phyloP scores from a whole-genome alignment of 2,113 vertebrate species.

The Ahaetulla prasina region DNA sequence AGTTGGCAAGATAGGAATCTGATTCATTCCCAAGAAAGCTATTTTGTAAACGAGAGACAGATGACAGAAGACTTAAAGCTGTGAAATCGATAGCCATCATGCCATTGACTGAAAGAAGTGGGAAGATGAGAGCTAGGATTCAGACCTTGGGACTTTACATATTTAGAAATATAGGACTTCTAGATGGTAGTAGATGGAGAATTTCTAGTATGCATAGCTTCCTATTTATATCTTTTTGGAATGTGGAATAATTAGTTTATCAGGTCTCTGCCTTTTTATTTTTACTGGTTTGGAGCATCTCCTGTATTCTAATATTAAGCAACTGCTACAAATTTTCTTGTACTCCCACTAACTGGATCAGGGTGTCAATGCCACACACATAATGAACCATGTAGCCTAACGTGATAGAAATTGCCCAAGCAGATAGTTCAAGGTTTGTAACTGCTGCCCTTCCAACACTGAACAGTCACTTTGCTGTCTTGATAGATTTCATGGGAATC shows the following conservation, averaged over 20 bases:
- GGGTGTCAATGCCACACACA: not conserved
- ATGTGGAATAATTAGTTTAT: not conserved
- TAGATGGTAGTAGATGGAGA: not conserved
- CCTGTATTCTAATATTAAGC: not conserved
- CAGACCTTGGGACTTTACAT: not conserved
- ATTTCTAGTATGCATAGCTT: not conserved
- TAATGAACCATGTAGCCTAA: not conserved
- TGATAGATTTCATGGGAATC: not conserved
- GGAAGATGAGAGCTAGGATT: not conserved
- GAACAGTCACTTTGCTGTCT: not conserved
- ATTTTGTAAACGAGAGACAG: not conserved
- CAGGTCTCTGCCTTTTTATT: not conserved
- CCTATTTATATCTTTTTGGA: not conserved
- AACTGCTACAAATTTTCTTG: not conserved
- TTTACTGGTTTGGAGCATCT: not conserved
- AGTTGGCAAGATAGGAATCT: not conserved
- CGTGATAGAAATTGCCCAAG: not conserved
- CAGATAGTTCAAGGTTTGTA: not conserved
- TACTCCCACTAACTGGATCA: not conserved
- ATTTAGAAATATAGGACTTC: not conserved
- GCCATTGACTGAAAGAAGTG: not conserved
- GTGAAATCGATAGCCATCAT: not conserved
- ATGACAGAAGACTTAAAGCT: not conserved
- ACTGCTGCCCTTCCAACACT: not conserved
- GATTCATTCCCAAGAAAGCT: not conserved